Conservation (phyloP, 2,888 invertebrate genomes). For the Erebia aethiops region DNA sequence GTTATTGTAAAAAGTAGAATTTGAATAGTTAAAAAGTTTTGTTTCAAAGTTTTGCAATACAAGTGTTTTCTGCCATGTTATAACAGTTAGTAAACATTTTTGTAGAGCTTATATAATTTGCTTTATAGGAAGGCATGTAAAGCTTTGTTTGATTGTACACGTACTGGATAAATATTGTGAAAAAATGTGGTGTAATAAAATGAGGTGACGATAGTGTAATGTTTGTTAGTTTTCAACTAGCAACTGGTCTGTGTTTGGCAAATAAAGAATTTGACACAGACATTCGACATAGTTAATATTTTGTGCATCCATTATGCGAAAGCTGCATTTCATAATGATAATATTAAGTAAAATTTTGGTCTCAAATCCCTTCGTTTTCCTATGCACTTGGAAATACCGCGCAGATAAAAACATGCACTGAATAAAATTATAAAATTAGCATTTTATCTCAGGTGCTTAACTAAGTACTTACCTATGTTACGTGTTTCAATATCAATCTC, state of each 20-base stretch:
- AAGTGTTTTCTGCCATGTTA: background rate
- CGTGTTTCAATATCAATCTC: background rate
- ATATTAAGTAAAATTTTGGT: background rate
- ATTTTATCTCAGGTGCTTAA: background rate
- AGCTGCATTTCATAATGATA: background rate
- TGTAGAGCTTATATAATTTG: too few species aligned
- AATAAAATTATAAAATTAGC: background rate
- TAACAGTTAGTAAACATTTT: too few species aligned
- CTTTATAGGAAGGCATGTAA: background rate
- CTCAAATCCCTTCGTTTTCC: slow-evolving; percentile 2
- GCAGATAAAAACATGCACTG: background rate
- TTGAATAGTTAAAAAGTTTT: background rate
- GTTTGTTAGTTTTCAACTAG: slow-evolving; percentile 6
- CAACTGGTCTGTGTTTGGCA: background rate
- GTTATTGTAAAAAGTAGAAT: background rate
- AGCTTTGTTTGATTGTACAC: background rate
- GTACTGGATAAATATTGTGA: slow-evolving; percentile 1
- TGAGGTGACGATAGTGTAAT: background rate
- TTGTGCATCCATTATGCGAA: too few species aligned
- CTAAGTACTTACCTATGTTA: background rate
- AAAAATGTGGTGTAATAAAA: background rate
- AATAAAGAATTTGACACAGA: background rate
- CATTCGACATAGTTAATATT: background rate
- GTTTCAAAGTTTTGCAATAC: background rate
- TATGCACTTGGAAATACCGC: slow-evolving; percentile 18